These are phyloP conservation scores for Phalacrocorax carbo DNA, from an alignment of 2,113 vertebrate genomes.

Conservation along the genomic window DNA sequence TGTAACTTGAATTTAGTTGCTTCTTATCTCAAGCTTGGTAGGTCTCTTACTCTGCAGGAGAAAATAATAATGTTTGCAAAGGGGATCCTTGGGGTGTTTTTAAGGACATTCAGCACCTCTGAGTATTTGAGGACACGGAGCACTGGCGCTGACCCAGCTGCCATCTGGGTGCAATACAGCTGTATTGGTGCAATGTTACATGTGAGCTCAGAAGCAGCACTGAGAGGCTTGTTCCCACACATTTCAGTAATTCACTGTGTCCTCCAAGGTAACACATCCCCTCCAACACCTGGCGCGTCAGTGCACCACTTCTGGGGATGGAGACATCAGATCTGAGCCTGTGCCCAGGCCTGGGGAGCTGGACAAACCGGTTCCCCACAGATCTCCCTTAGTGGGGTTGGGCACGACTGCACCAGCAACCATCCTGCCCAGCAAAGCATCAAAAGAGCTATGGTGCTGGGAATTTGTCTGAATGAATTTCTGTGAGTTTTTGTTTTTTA, in stretches of 20 bases:
- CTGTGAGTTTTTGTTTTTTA: neutral
- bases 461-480: neutral
- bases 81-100: neutral
- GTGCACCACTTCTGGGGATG: neutral
- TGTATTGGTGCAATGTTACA: neutral
- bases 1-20: neutral
- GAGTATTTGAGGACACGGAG: neutral
- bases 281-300: neutral
- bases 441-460: neutral
- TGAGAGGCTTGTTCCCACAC: neutral
- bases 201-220: neutral
- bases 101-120: neutral
- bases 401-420: neutral
- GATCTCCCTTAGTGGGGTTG: neutral
- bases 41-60: neutral
- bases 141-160: neutral
- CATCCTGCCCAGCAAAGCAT: neutral
- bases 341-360: neutral
- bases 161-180: neutral
- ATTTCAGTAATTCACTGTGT: neutral
- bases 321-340: neutral
- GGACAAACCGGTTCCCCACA: accelerated
- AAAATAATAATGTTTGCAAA: neutral
- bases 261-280: neutral
- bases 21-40: neutral